Base-by-base conservation (phyloP, 1,140 invertebrate genomes). In the Eriocheir sinensis region DNA sequence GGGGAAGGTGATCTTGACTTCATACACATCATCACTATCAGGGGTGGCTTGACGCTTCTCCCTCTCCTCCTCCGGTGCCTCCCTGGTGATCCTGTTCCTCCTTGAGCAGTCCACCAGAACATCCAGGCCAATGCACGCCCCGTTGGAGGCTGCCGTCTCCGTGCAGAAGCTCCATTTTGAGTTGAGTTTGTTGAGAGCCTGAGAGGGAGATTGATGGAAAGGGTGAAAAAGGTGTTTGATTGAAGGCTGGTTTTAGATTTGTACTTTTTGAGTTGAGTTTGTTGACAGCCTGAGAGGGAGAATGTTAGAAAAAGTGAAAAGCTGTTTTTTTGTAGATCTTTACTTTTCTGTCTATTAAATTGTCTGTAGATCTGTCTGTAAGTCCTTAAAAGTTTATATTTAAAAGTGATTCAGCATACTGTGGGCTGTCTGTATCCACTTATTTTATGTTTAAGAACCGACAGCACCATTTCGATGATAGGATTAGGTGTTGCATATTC, bases 81-180 rank as follows among this genome's bases (percentile, higher is more conserved):
- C 91, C 21, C 95, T 85, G 32, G 90, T 32, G n/a, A 96, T 32
- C 30, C 95, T 80, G 86, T 90, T 95, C n/a, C 96, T 93, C 21
- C 95, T 85, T 0, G 96, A 98, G 96, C 99, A 99, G 96, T 98
- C 98, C 0, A 99, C 98, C 96, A 98, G 98, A 95, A 99, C 99
- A 90, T 98, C 97, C 60, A 99, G 97, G 96, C 99, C 98, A 96
- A 98, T 98, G 96, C 98, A 99, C 12, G 93, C 86, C 30, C 96
- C 96, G n/a, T 96, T 96, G 6, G 95, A 95, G 17, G 95, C 98
- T 0, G 96, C 92, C 30, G 96, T 96, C 40, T 96, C 95, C 0
- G 98, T 98, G 96, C 98, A 99, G 98, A 99, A 98, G 97, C 98
- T 99, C 99, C 98, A 99, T 95, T 99, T 98, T 96, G 98, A 97